Evolutionary conservation across 1,140 invertebrate species (phyloP).

Genomic region (Drosophila elegans): DNA sequence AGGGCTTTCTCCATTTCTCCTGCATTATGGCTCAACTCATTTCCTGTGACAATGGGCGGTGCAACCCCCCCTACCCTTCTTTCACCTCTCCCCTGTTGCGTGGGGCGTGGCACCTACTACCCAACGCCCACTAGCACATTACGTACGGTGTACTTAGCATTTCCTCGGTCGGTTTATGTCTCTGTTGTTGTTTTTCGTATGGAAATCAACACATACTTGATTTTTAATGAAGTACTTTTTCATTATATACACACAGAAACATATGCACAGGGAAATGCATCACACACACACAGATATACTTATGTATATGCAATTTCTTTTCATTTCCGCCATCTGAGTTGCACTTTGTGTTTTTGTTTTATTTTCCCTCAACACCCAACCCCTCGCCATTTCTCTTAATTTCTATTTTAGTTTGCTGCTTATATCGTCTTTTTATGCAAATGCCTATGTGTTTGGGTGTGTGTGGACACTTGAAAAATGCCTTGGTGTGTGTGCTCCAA

Average conservation of each 20-base stretch:
- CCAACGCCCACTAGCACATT: conserved; percentile 20
- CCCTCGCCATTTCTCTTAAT: conserved; percentile 63
- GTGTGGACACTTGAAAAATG: conserved; percentile 56
- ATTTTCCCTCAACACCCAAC: conserved; percentile 10
- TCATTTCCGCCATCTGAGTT: conserved; percentile 69
- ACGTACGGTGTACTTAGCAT: conserved; percentile 76
- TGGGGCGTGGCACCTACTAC: not conserved
- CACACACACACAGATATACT: conserved; percentile 17
- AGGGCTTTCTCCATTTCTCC: conserved; percentile 35
- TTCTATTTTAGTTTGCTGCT: conserved; percentile 75
- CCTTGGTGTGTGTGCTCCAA: conserved; percentile 57
- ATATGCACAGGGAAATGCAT: conserved; percentile 1
- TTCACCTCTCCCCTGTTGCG: conserved; percentile 6
- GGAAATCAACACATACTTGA: conserved; percentile 79
- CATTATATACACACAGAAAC: conserved; percentile 56
- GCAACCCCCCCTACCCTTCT: conserved; percentile 38
- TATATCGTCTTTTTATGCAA: conserved; percentile 73
- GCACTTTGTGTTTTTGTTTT: conserved; percentile 51
- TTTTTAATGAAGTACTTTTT: conserved; percentile 83
- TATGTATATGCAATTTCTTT: conserved; percentile 74
- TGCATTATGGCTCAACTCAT: conserved; percentile 57
- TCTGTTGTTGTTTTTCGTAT: conserved; percentile 63
- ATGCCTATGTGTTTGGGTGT: conserved; percentile 32
- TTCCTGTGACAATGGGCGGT: conserved; percentile 64
- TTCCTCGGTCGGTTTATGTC: conserved; percentile 58